phyloP scores from a whole-genome alignment of 2,113 vertebrate genomes.

The Pogonocichla stellata region DNA sequence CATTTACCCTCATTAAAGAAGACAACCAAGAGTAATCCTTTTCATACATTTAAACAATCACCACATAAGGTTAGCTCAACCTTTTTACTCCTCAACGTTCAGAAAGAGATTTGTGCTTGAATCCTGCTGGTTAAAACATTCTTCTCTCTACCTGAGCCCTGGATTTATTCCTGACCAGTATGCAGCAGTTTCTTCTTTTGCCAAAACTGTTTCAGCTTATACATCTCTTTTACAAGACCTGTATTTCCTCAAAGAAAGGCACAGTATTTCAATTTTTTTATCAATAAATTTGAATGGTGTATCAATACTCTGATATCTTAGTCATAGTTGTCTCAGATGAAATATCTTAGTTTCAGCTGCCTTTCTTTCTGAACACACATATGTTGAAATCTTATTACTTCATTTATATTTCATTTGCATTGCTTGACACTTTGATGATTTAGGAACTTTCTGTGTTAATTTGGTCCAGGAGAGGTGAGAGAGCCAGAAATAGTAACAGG shows the following conservation, averaged over 20 bases:
- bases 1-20: background rate
- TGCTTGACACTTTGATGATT: background rate
- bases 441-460: background rate
- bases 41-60: background rate
- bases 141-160: background rate
- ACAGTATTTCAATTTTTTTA: background rate
- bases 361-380: background rate
- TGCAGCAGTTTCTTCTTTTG: background rate
- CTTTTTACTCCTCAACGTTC: background rate
- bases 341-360: background rate
- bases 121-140: background rate
- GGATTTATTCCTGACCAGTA: background rate
- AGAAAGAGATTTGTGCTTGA: background rate
- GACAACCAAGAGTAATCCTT: background rate
- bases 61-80: background rate
- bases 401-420: background rate
- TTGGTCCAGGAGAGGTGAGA: background rate
- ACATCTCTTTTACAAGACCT: background rate
- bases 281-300: background rate
- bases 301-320: background rate
- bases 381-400: background rate
- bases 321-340: background rate
- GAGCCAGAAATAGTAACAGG: background rate
- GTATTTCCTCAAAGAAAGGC: background rate
- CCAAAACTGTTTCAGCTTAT: background rate